Base-by-base conservation (phyloP, 2,113 vertebrate genomes). In the Herpailurus yagouaroundi region DNA sequence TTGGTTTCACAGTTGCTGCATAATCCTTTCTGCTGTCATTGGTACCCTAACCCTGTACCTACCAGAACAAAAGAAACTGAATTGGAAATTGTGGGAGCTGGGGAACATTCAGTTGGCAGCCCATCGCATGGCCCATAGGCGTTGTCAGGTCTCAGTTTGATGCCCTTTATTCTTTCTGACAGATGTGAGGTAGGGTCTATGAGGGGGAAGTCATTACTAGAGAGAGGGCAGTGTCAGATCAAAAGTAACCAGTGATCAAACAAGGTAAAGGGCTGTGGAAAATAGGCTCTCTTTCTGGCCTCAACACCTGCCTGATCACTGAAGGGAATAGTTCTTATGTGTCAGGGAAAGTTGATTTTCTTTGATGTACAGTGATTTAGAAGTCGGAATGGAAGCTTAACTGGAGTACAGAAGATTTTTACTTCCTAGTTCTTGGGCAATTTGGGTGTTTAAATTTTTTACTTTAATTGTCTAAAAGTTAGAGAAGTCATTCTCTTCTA, bases 81-180 rank as follows among this genome's bases (percentile, higher is more conserved):
- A 99, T 99, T 99, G 98, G 98, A 99, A 99, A 99, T 98, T 98
- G 98, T 99, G 99, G 98, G 99, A 99, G 99, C 98, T 98, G 80
- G 97, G 97, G 98, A 98, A 97, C 97, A 89, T 98, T 98, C 98
- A 29, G 87, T 98, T 98, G 98, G 98, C 98, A 98, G 98, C 97
- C 93, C 98, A 97, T 98, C 96, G 97, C 98, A 96, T 97, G 99
- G 99, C 98, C 98, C 98, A 98, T 98, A 97, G 99, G 98, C 98
- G 98, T 98, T 99, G 99, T 99, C 99, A 98, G 98, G 97, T 96
- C 96, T 96, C 98, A 98, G 98, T 98, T 98, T 99, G 99, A 99
- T 98, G 98, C 98, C 98, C 98, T 99, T 99, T 99, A 99, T 99
- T 99, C 98, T 45, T 96, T 87, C 93, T 99, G 99, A 99, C 99